Base-by-base conservation (phyloP, 53 echinoderm and acorn worm species). In the Temnopleurus reevesii region DNA sequence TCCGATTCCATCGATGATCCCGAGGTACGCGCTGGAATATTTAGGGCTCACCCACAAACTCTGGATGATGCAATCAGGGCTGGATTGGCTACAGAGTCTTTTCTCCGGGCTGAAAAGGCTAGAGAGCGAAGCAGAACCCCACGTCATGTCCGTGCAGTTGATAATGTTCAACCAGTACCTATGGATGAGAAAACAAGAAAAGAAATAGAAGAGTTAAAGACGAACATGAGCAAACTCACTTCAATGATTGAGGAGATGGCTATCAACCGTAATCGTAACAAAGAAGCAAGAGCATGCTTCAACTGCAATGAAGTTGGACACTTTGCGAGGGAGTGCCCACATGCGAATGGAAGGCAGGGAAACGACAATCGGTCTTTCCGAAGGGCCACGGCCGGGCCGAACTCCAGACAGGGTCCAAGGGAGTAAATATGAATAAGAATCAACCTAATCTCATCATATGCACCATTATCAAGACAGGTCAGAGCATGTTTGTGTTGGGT, bases 71-170 rank as follows among this genome's bases (percentile, higher is more conserved):
- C 84, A 13, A 84, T 84, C 12, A 56, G 7, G 41, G 84, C 84
- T 59, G 84, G 41, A 41, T 26, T 84, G 23, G 34, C 59, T 2
- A 84, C 84, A 59, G 85, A 84, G 46, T 84, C 85, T 2, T 84
- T 84, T 45, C 58, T 84, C 21, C 41, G 26, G 8, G 60, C 85
- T 0, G 85, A 84, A 45, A 84, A 44, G 17, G 41, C 58, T 0
- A 21, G 85, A 60, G 85, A 84, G 85, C 19, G 36, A 24, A 59
- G 10, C 0, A 84, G 60, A 19, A 23, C 5, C 0, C 58, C 85
- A 8, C 85, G 85, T 60, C 85, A 84, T n/a, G 85, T 84, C 8
- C 59, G 85, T 7, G 85, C 85, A 59, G 85, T 84, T 8, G 85
- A 44, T 43, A 45, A 1, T 12, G 1, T 23, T 1, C 82, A 82